Evolutionary conservation across 2,113 vertebrate species (phyloP).

Genomic region (Phalacrocorax brasilianus): DNA sequence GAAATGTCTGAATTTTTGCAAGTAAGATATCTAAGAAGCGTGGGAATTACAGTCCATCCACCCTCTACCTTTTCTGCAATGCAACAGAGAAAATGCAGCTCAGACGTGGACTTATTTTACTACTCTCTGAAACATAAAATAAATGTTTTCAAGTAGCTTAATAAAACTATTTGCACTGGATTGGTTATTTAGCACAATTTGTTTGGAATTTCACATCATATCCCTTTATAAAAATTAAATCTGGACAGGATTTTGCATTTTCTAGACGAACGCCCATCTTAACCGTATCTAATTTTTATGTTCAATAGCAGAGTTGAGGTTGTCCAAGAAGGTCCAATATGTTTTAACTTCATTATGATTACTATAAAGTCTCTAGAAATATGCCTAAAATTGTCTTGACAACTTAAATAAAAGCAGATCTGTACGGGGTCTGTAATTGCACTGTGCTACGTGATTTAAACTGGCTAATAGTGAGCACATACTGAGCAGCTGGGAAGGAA

Average conservation of each 20-base stretch:
- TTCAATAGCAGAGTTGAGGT: not conserved
- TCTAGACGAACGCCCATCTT: not conserved
- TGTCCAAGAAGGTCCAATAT: not conserved
- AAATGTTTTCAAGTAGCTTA: not conserved
- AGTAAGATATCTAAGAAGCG: not conserved
- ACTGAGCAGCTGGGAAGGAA: slow-evolving; percentile 40
- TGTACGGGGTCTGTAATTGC: slow-evolving; percentile 31
- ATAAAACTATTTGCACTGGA: not conserved
- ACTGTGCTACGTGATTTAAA: slow-evolving; percentile 7
- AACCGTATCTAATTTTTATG: not conserved
- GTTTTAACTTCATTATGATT: slow-evolving; percentile 9
- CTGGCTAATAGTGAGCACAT: slow-evolving; percentile 14
- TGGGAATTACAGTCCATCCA: not conserved
- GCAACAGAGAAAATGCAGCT: not conserved
- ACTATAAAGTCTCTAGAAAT: slow-evolving; percentile 16
- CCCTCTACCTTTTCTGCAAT: not conserved
- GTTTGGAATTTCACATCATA: not conserved
- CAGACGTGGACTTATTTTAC: not conserved
- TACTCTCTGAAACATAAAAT: not conserved
- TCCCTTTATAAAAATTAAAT: not conserved
- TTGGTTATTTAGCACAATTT: not conserved
- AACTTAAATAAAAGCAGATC: slow-evolving; percentile 61
- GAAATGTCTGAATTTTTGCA: not conserved
- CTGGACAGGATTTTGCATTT: not conserved
- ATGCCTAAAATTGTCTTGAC: slow-evolving; percentile 32